Percentiles rank a stretch among this genome's conserved stretches.
phyloP scores from a whole-genome alignment of 2,888 invertebrate species.

The Leptothorax acervorum region DNA sequence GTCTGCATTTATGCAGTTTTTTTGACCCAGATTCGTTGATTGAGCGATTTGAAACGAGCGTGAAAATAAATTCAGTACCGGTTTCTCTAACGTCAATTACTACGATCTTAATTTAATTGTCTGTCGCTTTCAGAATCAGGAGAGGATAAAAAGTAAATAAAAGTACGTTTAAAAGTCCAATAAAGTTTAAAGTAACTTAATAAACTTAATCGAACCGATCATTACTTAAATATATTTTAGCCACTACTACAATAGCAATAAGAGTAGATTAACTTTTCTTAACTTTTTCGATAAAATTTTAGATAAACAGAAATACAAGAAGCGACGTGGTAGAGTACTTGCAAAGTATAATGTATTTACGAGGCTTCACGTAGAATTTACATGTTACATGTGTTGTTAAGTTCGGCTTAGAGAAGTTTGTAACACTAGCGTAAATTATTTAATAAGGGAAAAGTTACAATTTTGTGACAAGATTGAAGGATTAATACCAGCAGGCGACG shows the following conservation, averaged over 20 bases:
- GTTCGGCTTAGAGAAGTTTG: background rate
- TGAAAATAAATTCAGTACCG: background rate
- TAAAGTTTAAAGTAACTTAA: background rate
- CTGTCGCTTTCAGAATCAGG: background rate
- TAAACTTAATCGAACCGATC: background rate
- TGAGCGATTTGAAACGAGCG: background rate
- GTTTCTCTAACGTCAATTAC: background rate
- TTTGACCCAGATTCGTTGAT: background rate
- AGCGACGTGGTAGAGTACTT: background rate
- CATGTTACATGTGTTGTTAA: background rate
- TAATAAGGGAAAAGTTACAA: constrained; percentile 24
- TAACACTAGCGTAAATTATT: constrained; percentile 11
- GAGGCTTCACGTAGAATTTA: background rate
- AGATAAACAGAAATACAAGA: background rate
- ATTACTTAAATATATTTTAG: background rate
- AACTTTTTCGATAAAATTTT: background rate
- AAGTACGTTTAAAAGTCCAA: background rate
- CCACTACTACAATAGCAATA: background rate
- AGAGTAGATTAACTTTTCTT: background rate
- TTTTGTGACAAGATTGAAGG: constrained; percentile 25
- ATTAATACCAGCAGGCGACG: background rate
- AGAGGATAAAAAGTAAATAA: background rate
- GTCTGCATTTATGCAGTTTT: background rate
- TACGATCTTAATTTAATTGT: background rate
- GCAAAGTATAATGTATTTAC: constrained; percentile 8